Evolutionary conservation across 2,113 vertebrate species (phyloP), one percentile per base, ranked within the genome.

Genomic region (Centropristis striata): DNA sequence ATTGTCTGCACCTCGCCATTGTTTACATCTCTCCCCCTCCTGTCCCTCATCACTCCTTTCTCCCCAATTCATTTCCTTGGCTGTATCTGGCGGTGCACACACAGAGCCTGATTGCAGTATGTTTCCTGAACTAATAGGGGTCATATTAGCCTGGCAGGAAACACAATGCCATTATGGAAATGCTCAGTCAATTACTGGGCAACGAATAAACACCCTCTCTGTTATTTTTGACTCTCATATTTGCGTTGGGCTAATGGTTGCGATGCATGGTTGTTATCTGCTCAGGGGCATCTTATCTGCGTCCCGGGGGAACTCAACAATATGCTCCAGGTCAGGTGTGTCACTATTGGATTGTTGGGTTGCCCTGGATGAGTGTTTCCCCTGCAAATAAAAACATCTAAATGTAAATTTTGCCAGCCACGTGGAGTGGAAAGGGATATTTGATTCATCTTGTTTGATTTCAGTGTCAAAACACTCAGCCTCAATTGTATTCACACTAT

Each of bases 61-160:
- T 64, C 46, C 54, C 70, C 75, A 77, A 57, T 82, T 83, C 66
- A 73, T 81, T 78, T 87, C 85, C 72, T 77, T n/a, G 68, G 47
- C 65, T 23, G 21, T 58, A 73, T 64, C 75, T 74, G 70, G 77
- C 55, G 10, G 66, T 41, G 4, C 70, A 78, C 71, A 72, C 72
- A 58, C 66, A 28, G 21, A 77, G 47, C 58, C 78, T 72, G 69
- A 89, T 85, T 89, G 80, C 54, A 28, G 42, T 32, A 68, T 0
- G 59, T 82, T 91, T 91, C 73, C 86, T 85, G 72, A 72, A 83
- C 74, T 90, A 93, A 90, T 83, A 90, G 81, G 82, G 88, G 90
- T 93, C 89, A 88, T 87, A 92, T 90, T 90, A 91, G 83, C 79
- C 71, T 81, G 81, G 80, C 84, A 88, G 87, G 87, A 91, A 92